Conservation (phyloP, 2,113 vertebrate species). For the Clarias macrocephalus region DNA sequence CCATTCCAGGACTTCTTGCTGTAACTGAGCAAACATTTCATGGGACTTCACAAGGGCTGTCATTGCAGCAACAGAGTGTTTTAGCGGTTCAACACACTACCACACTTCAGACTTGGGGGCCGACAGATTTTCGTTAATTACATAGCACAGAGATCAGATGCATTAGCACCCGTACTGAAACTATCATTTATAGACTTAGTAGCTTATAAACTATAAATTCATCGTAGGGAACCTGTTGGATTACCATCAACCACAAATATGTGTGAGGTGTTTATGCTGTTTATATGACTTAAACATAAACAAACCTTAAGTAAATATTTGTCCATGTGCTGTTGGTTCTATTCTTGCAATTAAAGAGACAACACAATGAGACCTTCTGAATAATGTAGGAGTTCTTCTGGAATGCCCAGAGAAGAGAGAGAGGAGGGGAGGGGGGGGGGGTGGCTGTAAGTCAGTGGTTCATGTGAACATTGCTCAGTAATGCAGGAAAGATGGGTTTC, state of each 20-base stretch:
- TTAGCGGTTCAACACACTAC: conserved; percentile 30
- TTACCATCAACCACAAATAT: conserved; percentile 18
- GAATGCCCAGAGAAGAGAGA: background rate
- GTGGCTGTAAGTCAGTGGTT: conserved; percentile 29
- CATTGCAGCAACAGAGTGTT: conserved; percentile 31
- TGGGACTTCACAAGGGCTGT: conserved; percentile 48
- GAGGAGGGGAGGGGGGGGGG: background rate
- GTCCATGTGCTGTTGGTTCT: conserved; percentile 18
- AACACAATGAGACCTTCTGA: background rate
- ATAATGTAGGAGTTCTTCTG: background rate
- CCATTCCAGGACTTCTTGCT: conserved; percentile 51
- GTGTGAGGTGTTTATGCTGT: conserved; percentile 35
- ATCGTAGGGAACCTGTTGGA: conserved; percentile 21
- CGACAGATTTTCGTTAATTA: conserved; percentile 40
- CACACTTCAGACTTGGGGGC: conserved; percentile 23
- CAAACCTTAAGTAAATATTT: conserved; percentile 39
- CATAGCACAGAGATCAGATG: conserved; percentile 18
- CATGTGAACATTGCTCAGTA: conserved; percentile 48
- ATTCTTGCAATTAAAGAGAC: conserved; percentile 14
- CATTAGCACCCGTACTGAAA: conserved; percentile 26
- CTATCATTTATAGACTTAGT: conserved; percentile 32
- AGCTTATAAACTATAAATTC: conserved; percentile 29
- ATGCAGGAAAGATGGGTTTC: conserved; percentile 34
- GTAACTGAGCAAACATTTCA: conserved; percentile 52
- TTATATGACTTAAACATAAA: conserved; percentile 38